Percentiles rank a stretch among this genome's conserved stretches.
phyloP scores from a whole-genome alignment of 1,140 invertebrate species.

The Artemia franciscana region DNA sequence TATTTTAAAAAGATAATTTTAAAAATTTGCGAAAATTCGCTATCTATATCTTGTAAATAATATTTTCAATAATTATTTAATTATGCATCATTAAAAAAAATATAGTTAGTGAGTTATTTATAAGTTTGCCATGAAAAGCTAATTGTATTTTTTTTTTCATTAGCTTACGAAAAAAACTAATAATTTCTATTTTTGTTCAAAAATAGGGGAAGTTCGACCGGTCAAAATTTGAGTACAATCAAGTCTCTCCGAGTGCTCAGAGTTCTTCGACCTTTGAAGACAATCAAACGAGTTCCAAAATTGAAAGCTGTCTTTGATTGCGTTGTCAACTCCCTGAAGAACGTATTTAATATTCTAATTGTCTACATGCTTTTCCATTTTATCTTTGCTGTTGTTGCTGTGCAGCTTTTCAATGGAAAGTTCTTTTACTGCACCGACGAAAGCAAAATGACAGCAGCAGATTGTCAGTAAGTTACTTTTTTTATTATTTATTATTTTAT shows the following conservation, averaged over 20 bases:
- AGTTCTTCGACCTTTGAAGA: constrained; percentile 96
- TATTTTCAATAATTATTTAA: neutral
- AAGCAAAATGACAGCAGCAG: constrained; percentile 75
- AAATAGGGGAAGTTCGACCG: constrained; percentile 22
- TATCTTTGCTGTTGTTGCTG: constrained; percentile 99
- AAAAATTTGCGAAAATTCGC: too few species aligned
- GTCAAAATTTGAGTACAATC: constrained; percentile 87
- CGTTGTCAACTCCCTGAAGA: constrained; percentile 99
- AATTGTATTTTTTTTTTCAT: constrained; percentile 1
- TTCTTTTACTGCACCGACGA: constrained; percentile 98
- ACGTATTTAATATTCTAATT: constrained; percentile 99
- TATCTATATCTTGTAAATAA: too few species aligned
- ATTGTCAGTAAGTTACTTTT: constrained; percentile 72
- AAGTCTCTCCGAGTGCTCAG: constrained; percentile 94
- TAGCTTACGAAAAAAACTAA: too few species aligned
- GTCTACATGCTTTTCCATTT: constrained; percentile 99
- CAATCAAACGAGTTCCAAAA: constrained; percentile 98
- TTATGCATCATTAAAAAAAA: constrained; percentile 31
- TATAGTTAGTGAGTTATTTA: constrained; percentile 12
- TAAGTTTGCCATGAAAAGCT: neutral
- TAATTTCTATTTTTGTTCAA: neutral
- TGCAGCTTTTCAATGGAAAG: constrained; percentile 99
- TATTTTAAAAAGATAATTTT: too few species aligned
- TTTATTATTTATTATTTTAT: too few species aligned
- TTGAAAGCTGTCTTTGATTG: constrained; percentile 99